Conservation (phyloP, 2,888 invertebrate genomes). For the Drosophila affinis region DNA sequence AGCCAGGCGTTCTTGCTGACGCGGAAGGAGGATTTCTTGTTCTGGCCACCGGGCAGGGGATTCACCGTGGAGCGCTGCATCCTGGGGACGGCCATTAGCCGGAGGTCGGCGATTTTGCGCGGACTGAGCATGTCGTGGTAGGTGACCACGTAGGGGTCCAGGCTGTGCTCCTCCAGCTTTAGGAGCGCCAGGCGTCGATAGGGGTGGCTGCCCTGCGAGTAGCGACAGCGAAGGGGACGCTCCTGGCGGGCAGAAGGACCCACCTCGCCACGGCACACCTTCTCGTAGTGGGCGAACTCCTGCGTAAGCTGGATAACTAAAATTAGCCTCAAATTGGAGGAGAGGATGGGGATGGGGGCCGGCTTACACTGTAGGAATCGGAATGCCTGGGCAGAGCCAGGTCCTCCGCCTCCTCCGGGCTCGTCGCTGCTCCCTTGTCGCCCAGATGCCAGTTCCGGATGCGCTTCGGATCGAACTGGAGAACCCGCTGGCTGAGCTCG, state of each 20-base stretch:
- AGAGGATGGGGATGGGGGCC: not conserved
- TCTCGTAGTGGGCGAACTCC: slow-evolving; percentile 84
- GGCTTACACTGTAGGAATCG: slow-evolving; percentile 59
- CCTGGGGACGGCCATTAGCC: slow-evolving; percentile 84
- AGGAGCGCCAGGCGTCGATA: slow-evolving; percentile 78
- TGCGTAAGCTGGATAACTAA: slow-evolving; percentile 57
- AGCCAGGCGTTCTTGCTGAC: slow-evolving; percentile 87
- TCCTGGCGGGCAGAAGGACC: slow-evolving; percentile 57
- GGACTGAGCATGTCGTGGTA: slow-evolving; percentile 86
- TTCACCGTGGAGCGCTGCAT: slow-evolving; percentile 85
- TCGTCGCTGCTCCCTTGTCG: slow-evolving; percentile 49
- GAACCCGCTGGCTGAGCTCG: slow-evolving; percentile 71
- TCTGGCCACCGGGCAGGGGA: slow-evolving; percentile 91
- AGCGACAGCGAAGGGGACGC: slow-evolving; percentile 75
- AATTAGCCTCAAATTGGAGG: slow-evolving; percentile 6
- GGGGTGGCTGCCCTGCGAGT: slow-evolving; percentile 52
- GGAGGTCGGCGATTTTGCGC: slow-evolving; percentile 85
- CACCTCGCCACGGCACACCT: slow-evolving; percentile 77
- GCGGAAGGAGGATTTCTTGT: slow-evolving; percentile 90
- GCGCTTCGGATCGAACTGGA: slow-evolving; percentile 68
- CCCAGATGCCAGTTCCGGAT: slow-evolving; percentile 70
- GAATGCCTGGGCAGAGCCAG: slow-evolving; percentile 38
- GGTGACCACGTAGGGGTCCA: slow-evolving; percentile 85
- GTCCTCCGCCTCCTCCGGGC: slow-evolving; percentile 13
- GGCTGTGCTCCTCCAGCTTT: slow-evolving; percentile 85